phyloP scores from a whole-genome alignment of 2,113 vertebrate genomes.

The Casuarius casuarius region DNA sequence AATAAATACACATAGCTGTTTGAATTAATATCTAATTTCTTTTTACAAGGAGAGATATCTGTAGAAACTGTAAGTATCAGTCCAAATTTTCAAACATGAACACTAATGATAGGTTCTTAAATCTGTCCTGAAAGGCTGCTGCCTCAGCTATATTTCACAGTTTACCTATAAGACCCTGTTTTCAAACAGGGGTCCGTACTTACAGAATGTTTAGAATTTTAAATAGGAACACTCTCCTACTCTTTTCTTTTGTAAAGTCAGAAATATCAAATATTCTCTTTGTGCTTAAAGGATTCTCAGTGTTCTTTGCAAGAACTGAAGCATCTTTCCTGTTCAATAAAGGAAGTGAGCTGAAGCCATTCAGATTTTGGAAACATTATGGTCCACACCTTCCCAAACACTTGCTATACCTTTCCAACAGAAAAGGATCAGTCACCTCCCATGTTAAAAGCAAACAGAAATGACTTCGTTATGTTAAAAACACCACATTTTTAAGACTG shows the following conservation, averaged over 20 bases:
- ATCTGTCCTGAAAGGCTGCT: not conserved
- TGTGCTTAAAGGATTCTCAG: not conserved
- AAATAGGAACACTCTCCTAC: not conserved
- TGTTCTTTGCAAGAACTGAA: not conserved
- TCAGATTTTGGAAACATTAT: not conserved
- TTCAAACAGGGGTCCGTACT: not conserved
- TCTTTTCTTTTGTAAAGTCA: not conserved
- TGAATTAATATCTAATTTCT: not conserved
- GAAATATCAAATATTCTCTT: not conserved
- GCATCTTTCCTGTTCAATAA: not conserved
- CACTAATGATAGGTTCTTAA: not conserved
- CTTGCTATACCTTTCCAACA: not conserved
- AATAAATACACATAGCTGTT: not conserved
- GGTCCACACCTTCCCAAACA: not conserved
- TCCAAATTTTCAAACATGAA: not conserved
- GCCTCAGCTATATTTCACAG: not conserved
- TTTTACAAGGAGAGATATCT: not conserved
- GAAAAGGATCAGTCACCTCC: not conserved
- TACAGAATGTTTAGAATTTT: not conserved
- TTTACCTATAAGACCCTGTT: not conserved
- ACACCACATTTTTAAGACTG: accelerated
- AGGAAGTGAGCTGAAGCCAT: not conserved
- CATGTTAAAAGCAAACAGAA: not conserved
- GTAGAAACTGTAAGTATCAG: not conserved
- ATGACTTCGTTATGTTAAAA: not conserved